Evolutionary conservation across 2,888 invertebrate genomes (phyloP).

Genomic region (Bombylius discolor): DNA sequence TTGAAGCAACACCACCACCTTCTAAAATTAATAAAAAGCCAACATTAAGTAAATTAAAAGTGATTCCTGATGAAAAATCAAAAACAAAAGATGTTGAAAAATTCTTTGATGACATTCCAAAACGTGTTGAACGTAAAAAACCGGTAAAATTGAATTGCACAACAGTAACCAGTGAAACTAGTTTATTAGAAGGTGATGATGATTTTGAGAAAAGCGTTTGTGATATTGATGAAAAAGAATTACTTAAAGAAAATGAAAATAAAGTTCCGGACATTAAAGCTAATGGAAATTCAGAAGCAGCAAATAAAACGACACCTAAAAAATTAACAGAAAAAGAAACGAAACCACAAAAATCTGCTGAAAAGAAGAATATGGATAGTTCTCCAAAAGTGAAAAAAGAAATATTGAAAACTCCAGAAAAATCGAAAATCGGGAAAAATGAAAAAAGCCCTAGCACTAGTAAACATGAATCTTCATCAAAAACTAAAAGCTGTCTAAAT

Average conservation of each 20-base stretch:
- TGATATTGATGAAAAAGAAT: slow-evolving; percentile 21
- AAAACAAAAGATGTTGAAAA: slow-evolving; percentile 33
- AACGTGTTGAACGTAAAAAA: slow-evolving; percentile 41
- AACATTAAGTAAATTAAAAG: slow-evolving; percentile 22
- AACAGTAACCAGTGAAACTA: slow-evolving; percentile 18
- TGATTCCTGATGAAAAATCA: slow-evolving; percentile 12
- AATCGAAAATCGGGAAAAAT: not conserved
- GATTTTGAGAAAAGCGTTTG: slow-evolving; percentile 43
- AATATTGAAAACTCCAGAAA: not conserved
- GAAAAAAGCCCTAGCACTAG: slow-evolving; percentile 1
- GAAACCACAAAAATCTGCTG: not conserved
- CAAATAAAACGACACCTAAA: not conserved
- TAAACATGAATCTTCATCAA: not conserved
- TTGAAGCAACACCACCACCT: not conserved
- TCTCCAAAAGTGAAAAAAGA: not conserved
- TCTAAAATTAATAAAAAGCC: slow-evolving; percentile 18
- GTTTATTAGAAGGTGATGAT: slow-evolving; percentile 35
- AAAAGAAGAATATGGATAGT: not conserved
- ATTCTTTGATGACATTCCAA: slow-evolving; percentile 49
- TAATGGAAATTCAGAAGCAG: not conserved
- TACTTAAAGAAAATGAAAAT: slow-evolving; percentile 2
- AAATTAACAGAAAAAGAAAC: not conserved
- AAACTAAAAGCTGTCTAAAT: no score
- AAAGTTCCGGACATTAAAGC: not conserved
- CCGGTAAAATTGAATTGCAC: slow-evolving; percentile 24